These are phyloP conservation scores for Pandion haliaetus DNA, from an alignment of 2,113 vertebrate species.

Conservation along the genomic window DNA sequence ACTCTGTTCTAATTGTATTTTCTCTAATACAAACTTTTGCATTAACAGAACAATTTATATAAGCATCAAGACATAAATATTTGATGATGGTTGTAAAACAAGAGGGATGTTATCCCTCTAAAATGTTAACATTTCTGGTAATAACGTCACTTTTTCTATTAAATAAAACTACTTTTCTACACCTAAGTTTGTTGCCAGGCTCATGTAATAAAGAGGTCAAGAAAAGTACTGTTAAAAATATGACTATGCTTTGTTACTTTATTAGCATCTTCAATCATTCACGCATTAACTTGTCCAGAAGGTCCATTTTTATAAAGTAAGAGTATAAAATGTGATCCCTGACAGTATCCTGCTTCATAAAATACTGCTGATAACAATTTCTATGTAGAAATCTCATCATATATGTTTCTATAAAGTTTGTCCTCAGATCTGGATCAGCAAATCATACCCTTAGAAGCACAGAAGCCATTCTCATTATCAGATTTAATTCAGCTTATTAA, in stretches of 20 bases:
- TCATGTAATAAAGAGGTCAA: not conserved
- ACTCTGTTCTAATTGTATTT: not conserved
- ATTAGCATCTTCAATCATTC: conserved; percentile 22
- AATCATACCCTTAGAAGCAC: not conserved
- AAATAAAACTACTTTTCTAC: not conserved
- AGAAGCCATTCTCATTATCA: not conserved
- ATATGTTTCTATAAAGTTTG: not conserved
- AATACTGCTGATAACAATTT: not conserved
- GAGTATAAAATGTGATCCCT: not conserved
- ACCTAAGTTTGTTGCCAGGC: not conserved
- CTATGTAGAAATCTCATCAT: not conserved
- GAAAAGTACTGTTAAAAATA: conserved; percentile 5
- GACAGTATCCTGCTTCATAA: not conserved
- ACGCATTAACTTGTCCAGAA: not conserved
- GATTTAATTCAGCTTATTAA: not conserved
- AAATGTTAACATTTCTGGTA: not conserved
- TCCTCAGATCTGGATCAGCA: not conserved
- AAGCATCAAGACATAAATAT: not conserved
- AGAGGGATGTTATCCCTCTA: not conserved
- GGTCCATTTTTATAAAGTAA: not conserved
- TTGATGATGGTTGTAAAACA: not conserved
- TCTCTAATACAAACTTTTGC: not conserved
- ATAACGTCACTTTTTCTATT: not conserved
- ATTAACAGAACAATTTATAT: not conserved
- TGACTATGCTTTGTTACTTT: not conserved